Evolutionary conservation across 1,140 invertebrate species (phyloP).

Genomic region (Chironomus striatipennis): DNA sequence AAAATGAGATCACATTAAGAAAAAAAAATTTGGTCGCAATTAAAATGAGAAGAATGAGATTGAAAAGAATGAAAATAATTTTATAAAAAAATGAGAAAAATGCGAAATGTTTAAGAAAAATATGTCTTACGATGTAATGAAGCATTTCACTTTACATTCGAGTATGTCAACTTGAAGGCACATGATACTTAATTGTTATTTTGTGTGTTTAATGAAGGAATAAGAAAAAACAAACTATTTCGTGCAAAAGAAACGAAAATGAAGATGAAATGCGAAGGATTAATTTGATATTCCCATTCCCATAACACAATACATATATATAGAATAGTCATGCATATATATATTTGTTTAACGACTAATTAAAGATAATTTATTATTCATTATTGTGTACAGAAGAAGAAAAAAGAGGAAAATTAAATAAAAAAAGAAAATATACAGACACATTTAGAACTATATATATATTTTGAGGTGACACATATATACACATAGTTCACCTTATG

Average conservation of each 20-base stretch:
- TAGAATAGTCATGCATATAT: conserved; percentile 10
- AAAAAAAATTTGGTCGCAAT: neutral
- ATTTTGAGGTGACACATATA: neutral
- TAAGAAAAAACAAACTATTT: neutral
- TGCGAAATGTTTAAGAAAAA: too few relatives aligned
- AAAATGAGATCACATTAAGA: neutral
- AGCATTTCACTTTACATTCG: neutral
- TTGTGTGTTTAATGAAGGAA: neutral
- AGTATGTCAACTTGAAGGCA: neutral
- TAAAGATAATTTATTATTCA: conserved; percentile 22
- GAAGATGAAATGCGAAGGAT: conserved; percentile 6
- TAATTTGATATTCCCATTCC: neutral
- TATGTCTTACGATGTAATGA: too few relatives aligned
- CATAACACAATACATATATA: neutral
- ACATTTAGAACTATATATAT: neutral
- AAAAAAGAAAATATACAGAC: neutral
- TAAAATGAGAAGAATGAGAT: neutral
- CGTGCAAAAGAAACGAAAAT: neutral
- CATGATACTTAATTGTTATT: neutral
- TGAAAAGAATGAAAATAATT: neutral
- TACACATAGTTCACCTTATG: neutral
- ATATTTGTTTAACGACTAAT: conserved; percentile 22
- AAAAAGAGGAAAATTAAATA: neutral
- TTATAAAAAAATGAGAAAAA: too few relatives aligned
- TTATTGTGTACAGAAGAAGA: conserved; percentile 17